phyloP scores from a whole-genome alignment of 35 echinoderm and acorn worm species.

The Holothuria glaberrima region DNA sequence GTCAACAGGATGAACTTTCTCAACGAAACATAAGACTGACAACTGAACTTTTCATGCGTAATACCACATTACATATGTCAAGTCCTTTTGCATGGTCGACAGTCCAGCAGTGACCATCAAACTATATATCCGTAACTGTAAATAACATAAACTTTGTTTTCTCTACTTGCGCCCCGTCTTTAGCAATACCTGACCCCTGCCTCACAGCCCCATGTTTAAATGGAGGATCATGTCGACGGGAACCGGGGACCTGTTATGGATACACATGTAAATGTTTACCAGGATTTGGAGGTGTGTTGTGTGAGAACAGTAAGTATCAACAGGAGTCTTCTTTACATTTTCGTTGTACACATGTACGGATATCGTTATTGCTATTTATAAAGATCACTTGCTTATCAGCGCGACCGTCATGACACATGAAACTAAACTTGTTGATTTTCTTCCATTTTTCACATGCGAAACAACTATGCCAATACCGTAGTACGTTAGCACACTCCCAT shows the following conservation, averaged over 20 bases:
- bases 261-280: slow-evolving; percentile 70
- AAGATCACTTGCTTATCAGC: not conserved
- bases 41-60: too few species aligned
- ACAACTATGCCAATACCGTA: too few species aligned
- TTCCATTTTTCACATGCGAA: not conserved
- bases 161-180: not conserved
- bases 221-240: slow-evolving; percentile 56
- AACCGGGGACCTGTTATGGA: slow-evolving; percentile 55
- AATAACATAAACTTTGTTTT: too few species aligned
- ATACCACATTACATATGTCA: too few species aligned
- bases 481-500: too few species aligned
- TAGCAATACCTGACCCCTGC: slow-evolving; percentile 77
- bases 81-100: too few species aligned
- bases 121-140: too few species aligned
- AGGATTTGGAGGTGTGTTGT: slow-evolving; percentile 69
- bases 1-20: too few species aligned
- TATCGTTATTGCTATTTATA: not conserved
- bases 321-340: not conserved
- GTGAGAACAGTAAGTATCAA: slow-evolving; percentile 66
- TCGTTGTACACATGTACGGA: not conserved
- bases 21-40: too few species aligned
- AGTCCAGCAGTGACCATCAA: too few species aligned
- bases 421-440: not conserved
- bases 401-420: not conserved
- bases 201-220: slow-evolving; percentile 67